Conservation (phyloP, 2,888 invertebrate species). For the Perdita meconis region DNA sequence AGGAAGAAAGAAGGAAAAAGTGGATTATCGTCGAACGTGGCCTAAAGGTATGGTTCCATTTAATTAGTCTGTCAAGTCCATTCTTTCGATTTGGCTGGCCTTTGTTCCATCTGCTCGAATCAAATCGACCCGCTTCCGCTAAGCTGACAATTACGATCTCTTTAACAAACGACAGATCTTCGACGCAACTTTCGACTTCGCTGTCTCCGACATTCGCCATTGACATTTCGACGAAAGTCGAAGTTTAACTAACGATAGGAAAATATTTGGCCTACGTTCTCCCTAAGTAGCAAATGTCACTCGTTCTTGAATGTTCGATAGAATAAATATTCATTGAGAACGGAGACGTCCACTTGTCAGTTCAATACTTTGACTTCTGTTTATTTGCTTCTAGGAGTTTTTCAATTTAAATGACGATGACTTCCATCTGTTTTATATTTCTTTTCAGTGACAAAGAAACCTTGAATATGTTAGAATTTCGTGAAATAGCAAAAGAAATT, state of each 20-base stretch:
- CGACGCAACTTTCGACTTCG: conserved; percentile 2
- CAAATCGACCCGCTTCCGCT: conserved; percentile 53
- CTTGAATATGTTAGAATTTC: no score
- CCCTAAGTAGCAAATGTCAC: background rate
- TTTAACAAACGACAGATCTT: conserved; percentile 29
- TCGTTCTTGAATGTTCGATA: background rate
- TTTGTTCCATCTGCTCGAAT: conserved; percentile 41
- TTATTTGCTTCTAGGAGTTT: no score
- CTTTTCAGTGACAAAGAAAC: no score
- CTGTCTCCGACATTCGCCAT: background rate
- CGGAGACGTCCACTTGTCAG: background rate
- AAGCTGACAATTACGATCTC: conserved; percentile 52
- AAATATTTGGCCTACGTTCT: background rate
- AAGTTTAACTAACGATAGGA: conserved; percentile 8
- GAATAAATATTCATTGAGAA: background rate
- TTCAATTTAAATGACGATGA: no score
- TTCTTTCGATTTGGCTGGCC: conserved; percentile 49
- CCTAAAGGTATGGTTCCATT: conserved; percentile 16
- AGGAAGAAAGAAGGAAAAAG: background rate
- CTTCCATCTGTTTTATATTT: no score
- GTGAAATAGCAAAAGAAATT: no score
- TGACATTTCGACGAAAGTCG: conserved; percentile 27
- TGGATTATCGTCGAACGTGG: conserved; percentile 20
- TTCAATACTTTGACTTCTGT: background rate
- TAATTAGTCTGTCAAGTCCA: conserved; percentile 61